Base-by-base conservation (phyloP, 2,888 invertebrate species). In the Beris chalybata region DNA sequence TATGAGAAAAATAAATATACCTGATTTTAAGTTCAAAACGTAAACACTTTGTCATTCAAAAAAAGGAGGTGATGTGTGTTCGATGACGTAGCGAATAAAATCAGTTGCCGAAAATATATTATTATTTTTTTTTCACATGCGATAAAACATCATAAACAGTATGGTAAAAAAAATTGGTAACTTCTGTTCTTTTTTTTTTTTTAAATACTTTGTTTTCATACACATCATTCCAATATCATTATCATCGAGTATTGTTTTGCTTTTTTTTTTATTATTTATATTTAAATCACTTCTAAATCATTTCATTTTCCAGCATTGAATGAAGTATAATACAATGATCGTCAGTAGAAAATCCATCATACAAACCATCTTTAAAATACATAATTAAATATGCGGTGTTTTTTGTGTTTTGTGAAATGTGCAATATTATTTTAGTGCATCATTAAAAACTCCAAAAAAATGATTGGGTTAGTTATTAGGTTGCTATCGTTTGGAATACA, bases 341-440 rank as follows among this genome's bases (percentile, higher is more conserved):
- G 61, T 67, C 65, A 57, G 64, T 65, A 53, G 56, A 45, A 57
- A 65, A 65, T 67, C 67, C 66, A 67, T 61, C 69, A 69, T 69
- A 69, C 67, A 69, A 67, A 67, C 67, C 67, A 64, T 67, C 67
- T 71, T 76, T 64, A n/a, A 64, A 54, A 63, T 63, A 22, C 15
- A 52, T 63, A 53, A 61, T 61, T 52, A 57, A 12, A 12, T 15
- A 58, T 15, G 12, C 45, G 15, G 12, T 32, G 47, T 56, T 13
- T 29, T 52, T 11, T 22, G 52, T 38, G 7, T 56, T 13, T 56
- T 38, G 55, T 56, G 55, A 56, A 38, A 43, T 61, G 61, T 61
- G 61, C 61, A 61, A 13, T 59, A 29, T 52, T 50, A 61, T 61
- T 30, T 38, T 22, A 43, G 61, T 61, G 61, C 61, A 50, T 50